Base-by-base conservation (phyloP, 92 coral and sea anemone genomes). In the Virgularia gustaviana region DNA sequence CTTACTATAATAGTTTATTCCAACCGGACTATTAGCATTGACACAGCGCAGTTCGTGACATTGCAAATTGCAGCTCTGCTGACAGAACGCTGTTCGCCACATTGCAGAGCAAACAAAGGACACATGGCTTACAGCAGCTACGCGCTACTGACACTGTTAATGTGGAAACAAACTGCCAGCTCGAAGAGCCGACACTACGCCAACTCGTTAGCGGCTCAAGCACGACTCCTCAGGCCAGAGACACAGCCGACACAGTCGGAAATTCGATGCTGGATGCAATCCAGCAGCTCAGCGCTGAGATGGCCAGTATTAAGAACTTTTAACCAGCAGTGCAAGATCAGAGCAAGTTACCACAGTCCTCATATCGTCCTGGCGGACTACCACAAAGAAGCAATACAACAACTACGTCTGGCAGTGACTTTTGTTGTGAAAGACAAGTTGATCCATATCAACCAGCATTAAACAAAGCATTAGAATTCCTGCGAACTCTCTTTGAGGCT, bases 341-440 rank as follows among this genome's bases (percentile, higher is more conserved):
- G 63, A 25, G 15, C 36, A 3, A 78, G 76, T 83, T 70, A 56
- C 79, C 51, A 74, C 78, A 67, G 77, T 56, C 2, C 2, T 81
- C 82, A 75, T 76, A 81, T 57, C 82, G 60, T 76, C 86, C 75
- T 81, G 86, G 82, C 66, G 77, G 42, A 35, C 75, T 31, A 81
- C 70, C 29, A 85, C 79, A 24, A 36, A 79, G 37, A 81, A 81
- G 59, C 77, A 81, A 67, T 81, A 81, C 74, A 49, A 75, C 49
- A 79, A 63, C 41, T 36, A 79, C 71, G 36, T 65, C 56, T 56
- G 79, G 76, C 68, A 67, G 83, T 76, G 6, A 52, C 38, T 78
- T 60, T 54, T 16, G 36, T 29, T 15, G 36, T 53, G 67, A 63
- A 72, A 27, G 77, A 43, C 65, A 70, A 51, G 32, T 27, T 39